Evolutionary conservation across 2,113 vertebrate genomes (phyloP).

Genomic region (Pitta sordida): DNA sequence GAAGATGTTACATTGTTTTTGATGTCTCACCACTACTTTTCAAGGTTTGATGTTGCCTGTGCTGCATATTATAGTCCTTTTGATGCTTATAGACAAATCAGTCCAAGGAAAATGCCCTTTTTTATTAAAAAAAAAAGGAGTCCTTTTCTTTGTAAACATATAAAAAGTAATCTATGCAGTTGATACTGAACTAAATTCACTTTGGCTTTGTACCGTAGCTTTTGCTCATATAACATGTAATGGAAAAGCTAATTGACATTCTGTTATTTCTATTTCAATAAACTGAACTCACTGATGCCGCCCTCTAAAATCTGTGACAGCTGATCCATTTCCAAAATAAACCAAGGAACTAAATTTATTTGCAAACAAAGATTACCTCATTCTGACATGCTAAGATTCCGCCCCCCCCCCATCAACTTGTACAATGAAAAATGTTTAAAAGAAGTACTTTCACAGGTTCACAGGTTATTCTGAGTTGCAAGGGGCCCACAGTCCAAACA

Average conservation of each 20-base stretch:
- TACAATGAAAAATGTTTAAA: neutral
- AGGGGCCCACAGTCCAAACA: no score
- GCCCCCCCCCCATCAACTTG: neutral
- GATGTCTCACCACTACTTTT: neutral
- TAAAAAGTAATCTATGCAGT: neutral
- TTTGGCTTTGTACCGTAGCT: neutral
- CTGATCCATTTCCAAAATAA: slow-evolving; percentile 34
- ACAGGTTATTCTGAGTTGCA: no score
- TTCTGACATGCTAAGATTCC: neutral
- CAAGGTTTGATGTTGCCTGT: neutral
- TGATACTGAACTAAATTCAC: neutral
- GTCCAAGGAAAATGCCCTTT: neutral
- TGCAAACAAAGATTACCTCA: slow-evolving; percentile 48
- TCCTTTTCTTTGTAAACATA: neutral
- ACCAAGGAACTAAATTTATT: slow-evolving; percentile 33
- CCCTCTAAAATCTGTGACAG: neutral
- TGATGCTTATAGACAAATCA: neutral
- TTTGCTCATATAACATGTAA: neutral
- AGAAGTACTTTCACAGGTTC: neutral
- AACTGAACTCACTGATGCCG: neutral
- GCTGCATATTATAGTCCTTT: neutral
- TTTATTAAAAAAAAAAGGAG: neutral
- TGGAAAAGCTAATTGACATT: slow-evolving; percentile 40
- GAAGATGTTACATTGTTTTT: neutral
- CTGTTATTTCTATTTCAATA: slow-evolving; percentile 51